Conservation (phyloP, 2,113 vertebrate genomes). For the Rutilus rutilus region DNA sequence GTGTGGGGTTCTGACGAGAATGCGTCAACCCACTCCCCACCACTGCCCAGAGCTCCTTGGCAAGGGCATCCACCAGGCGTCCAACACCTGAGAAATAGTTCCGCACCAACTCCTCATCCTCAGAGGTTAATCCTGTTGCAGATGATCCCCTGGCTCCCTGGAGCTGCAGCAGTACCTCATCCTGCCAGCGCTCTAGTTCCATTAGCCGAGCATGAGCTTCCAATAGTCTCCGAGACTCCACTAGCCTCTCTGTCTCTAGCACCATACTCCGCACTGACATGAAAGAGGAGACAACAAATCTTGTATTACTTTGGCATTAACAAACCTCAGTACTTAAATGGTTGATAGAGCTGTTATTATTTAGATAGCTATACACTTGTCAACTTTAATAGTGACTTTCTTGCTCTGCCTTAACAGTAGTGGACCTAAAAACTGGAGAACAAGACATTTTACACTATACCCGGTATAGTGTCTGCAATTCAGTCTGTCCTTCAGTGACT, state of each 20-base stretch:
- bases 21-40: constrained; percentile 79
- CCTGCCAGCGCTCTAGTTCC: constrained; percentile 87
- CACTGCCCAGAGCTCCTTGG: constrained; percentile 84
- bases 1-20: constrained; percentile 85
- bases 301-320: neutral
- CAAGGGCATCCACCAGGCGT: constrained; percentile 83
- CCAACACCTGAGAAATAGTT: constrained; percentile 86
- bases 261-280: constrained; percentile 83
- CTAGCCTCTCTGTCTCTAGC: constrained; percentile 82
- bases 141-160: constrained; percentile 45
- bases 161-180: constrained; percentile 84
- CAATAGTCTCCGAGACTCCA: constrained; percentile 81
- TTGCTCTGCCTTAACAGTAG: neutral
- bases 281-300: neutral
- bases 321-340: neutral
- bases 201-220: constrained; percentile 88
- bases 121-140: constrained; percentile 57
- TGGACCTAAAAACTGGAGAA: neutral
- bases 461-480: neutral
- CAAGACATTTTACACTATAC: neutral
- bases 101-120: constrained; percentile 74
- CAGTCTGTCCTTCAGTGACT: neutral
- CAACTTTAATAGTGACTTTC: neutral
- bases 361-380: neutral
- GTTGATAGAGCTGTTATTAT: neutral